Base-by-base conservation (phyloP, 1,140 invertebrate genomes). In the Dolichoris vasculosae region DNA sequence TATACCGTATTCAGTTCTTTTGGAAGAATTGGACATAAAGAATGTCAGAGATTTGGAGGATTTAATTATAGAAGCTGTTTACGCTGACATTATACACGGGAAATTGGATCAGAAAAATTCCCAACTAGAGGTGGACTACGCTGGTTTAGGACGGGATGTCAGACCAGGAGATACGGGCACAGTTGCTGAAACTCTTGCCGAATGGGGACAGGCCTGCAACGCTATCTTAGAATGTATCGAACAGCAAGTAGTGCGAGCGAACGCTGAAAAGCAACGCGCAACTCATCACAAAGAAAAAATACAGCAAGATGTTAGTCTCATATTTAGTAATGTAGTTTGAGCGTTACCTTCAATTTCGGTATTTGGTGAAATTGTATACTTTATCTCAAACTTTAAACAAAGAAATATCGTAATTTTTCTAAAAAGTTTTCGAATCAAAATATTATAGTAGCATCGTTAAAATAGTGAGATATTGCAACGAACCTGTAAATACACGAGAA, bases 1-100 rank as follows among this genome's bases (percentile, higher is more conserved):
- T 91, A 98, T 99, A 89, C 97, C 98, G 0, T 99, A 99, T 90
- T 95, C 96, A 84, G 94, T 96, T 43, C 92, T 99, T 32, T 92
- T 98, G 26, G 95, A 97, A 91, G 97, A 99, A 93, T 93, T 99
- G 64, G 97, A 97, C 90, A 96, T 99, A 84, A 96, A 97, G 88
- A 98, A 99, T 95, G 96, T 99, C 23, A 94, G 98, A 87, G 97
- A 99, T 91, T 93, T 99, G 78, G 98, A 99, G 94, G 98, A 99
- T 94, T 94, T 99, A 71, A 99, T 99, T 81, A 99, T 99, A 89
- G 98, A 99, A 95, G 98, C 98, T 15, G 98, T 99, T 89, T 99
- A 99, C 94, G 97, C 97, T 87, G 98, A 99, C 93, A 97, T 99
- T 88, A 98, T 99, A 85, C 97, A 98, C 89, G 98, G 98, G 0